Percentiles rank a stretch among this genome's conserved stretches.
Conservation (phyloP, 2,113 vertebrate genomes). For the Rhabdornis inornatus region DNA sequence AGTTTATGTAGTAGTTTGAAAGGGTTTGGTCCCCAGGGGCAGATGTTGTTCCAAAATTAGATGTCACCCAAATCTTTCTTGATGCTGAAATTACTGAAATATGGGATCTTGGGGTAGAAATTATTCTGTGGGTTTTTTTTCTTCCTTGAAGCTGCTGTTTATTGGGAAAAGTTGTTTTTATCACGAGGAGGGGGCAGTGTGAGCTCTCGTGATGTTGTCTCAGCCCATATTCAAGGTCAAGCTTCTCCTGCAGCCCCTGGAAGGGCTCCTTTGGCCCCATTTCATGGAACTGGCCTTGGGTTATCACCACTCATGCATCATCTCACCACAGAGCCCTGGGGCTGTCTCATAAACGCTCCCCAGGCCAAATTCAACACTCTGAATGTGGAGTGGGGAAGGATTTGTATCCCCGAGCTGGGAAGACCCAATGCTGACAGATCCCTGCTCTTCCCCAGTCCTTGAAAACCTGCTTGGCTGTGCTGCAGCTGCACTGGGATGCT, state of each 20-base stretch:
- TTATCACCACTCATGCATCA: not conserved
- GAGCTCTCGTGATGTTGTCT: fast-evolving
- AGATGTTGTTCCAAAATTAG: not conserved
- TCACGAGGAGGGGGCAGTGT: fast-evolving
- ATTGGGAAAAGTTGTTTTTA: not conserved
- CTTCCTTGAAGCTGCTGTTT: not conserved
- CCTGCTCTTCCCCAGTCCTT: not conserved
- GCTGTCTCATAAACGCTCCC: not conserved
- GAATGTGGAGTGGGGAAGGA: not conserved
- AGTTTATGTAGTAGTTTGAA: not conserved
- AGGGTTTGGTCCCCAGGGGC: not conserved
- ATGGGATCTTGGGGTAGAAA: not conserved
- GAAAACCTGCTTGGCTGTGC: not conserved
- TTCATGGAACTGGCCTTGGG: not conserved
- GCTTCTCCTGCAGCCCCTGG: not conserved
- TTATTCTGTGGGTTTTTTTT: fast-evolving
- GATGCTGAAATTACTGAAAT: not conserved
- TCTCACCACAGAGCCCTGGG: not conserved
- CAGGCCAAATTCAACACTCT: fast-evolving
- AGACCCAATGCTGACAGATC: fast-evolving
- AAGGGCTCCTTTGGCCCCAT: not conserved
- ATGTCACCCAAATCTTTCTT: not conserved
- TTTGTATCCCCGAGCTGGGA: not conserved
- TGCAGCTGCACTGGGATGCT: not conserved
- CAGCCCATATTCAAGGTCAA: not conserved